These are phyloP conservation scores for Noctilio leporinus DNA, from an alignment of 2,113 vertebrate species.

Conservation along the genomic window DNA sequence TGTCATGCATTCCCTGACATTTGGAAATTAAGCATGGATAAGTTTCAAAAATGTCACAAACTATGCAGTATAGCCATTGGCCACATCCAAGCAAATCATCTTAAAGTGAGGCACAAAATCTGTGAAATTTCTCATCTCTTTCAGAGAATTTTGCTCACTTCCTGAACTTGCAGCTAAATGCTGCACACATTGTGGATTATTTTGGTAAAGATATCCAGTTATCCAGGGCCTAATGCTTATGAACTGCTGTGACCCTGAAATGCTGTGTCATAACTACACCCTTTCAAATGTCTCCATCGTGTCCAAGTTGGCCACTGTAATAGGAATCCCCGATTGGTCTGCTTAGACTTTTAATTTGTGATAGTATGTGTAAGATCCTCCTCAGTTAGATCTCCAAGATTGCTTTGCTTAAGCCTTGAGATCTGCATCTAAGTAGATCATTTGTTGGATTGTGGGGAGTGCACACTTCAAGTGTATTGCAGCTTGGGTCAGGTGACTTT, in stretches of 20 bases:
- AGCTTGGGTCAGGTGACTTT: background rate
- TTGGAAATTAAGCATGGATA: slow-evolving; percentile 85
- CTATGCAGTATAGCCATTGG: slow-evolving; percentile 90
- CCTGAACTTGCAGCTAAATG: slow-evolving; percentile 89
- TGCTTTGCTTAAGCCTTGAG: background rate
- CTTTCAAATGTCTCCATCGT: background rate
- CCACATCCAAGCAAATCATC: slow-evolving; percentile 91
- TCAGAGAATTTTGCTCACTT: slow-evolving; percentile 83
- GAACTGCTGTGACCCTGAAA: background rate
- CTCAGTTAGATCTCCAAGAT: background rate
- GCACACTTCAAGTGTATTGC: background rate
- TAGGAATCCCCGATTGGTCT: background rate
- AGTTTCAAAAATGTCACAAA: slow-evolving; percentile 89
- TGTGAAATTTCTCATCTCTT: slow-evolving; percentile 81
- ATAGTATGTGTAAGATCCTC: background rate
- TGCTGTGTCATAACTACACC: background rate
- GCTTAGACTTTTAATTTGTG: background rate
- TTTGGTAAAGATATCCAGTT: background rate
- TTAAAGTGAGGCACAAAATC: slow-evolving; percentile 84
- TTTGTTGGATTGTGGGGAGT: background rate
- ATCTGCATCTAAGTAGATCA: background rate
- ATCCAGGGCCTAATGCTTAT: background rate
- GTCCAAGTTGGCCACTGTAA: background rate
- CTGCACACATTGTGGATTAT: slow-evolving; percentile 62
- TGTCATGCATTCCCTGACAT: slow-evolving; percentile 80